Evolutionary conservation across 2,113 vertebrate genomes (phyloP).

Genomic region (Passer domesticus): DNA sequence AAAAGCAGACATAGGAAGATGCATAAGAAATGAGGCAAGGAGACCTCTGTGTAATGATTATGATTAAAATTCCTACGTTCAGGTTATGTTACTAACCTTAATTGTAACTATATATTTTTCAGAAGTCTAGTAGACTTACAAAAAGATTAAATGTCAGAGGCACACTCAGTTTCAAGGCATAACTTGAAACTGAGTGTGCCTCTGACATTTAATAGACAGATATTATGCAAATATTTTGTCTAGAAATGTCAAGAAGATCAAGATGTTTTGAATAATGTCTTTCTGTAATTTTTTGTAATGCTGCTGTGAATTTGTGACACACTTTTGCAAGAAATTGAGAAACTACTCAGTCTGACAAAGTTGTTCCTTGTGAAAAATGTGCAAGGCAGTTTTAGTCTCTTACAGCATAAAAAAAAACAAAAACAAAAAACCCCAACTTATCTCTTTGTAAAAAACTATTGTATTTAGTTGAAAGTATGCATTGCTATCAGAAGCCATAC

Average conservation of each 20-base stretch:
- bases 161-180: background rate
- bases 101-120: background rate
- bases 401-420: background rate
- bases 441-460: background rate
- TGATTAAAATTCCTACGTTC: background rate
- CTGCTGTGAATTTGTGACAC: background rate
- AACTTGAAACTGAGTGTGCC: too few species aligned
- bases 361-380: background rate
- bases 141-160: background rate
- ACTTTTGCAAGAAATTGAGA: background rate
- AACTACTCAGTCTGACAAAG: background rate
- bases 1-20: background rate
- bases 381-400: background rate
- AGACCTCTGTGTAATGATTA: background rate
- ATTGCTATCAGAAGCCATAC: background rate
- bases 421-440: background rate
- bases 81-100: background rate
- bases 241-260: background rate
- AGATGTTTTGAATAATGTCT: background rate
- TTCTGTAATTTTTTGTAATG: background rate
- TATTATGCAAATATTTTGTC: background rate
- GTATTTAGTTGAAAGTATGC: background rate
- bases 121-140: background rate
- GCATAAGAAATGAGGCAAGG: background rate
- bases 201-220: background rate